Conservation (phyloP, 2,797 vertebrate genomes). For the Chelidonichthys spinosus region DNA sequence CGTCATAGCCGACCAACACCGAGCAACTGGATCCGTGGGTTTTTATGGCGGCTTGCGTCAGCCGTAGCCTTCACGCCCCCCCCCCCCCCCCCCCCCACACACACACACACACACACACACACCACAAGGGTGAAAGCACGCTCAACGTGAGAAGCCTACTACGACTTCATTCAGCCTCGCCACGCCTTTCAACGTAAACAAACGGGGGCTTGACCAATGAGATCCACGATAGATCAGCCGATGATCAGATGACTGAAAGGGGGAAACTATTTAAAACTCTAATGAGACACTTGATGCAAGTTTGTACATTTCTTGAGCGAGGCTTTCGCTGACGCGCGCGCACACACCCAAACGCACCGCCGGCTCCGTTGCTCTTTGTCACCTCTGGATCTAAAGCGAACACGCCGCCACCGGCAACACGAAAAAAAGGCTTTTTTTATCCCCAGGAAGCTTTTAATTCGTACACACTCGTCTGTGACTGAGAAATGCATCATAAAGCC, state of each 20-base stretch:
- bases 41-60: slow-evolving; percentile 45
- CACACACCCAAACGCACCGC: slow-evolving; percentile 23
- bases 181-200: slow-evolving; percentile 83
- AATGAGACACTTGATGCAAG: slow-evolving; percentile 70
- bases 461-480: slow-evolving; percentile 36
- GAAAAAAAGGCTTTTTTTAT: slow-evolving; percentile 16
- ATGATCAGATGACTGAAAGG: slow-evolving; percentile 87
- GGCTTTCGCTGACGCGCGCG: slow-evolving; percentile 26
- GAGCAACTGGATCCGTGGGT: not conserved
- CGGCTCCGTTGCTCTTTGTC: slow-evolving; percentile 44
- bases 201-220: slow-evolving; percentile 87
- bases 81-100: no score
- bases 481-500: slow-evolving; percentile 70
- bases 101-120: no score
- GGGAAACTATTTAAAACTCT: slow-evolving; percentile 87
- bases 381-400: slow-evolving; percentile 33
- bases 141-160: slow-evolving; percentile 70
- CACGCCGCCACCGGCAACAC: not conserved
- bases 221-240: slow-evolving; percentile 81
- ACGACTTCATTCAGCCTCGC: slow-evolving; percentile 79
- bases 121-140: slow-evolving; percentile 34
- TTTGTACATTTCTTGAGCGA: slow-evolving; percentile 60
- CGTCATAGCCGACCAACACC: slow-evolving; percentile 8
- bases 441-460: slow-evolving; percentile 23
- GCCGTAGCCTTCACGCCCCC: slow-evolving; percentile 6